Percentiles rank a stretch among this genome's conserved stretches.
phyloP scores from a whole-genome alignment of 1,140 invertebrate species.

The Drosophila bocqueti region DNA sequence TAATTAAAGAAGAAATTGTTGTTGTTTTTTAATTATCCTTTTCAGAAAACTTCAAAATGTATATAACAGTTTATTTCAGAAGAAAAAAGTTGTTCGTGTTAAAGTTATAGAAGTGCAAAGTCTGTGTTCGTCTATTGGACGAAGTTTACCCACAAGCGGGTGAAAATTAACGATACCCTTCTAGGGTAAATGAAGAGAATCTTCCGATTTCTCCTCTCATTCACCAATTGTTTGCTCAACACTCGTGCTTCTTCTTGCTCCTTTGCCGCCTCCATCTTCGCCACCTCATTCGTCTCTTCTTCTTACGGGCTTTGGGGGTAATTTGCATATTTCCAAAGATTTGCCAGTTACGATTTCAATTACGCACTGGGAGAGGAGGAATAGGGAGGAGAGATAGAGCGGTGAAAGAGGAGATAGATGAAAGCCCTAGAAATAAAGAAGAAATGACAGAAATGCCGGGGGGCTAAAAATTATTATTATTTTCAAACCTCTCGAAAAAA shows the following conservation, averaged over 20 bases:
- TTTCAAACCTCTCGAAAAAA: constrained; percentile 20
- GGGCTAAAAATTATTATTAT: constrained; percentile 35
- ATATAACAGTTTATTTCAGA: too few species aligned
- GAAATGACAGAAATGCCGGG: constrained; percentile 31
- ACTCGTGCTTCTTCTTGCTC: constrained; percentile 20
- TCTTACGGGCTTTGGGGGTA: constrained; percentile 10
- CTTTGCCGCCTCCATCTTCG: constrained; percentile 40
- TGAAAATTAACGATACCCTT: too few species aligned
- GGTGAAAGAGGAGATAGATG: constrained; percentile 18
- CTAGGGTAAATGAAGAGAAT: neutral
- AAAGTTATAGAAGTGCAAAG: too few species aligned
- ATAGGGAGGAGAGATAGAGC: neutral
- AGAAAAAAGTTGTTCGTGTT: too few species aligned
- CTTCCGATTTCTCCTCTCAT: constrained; percentile 9
- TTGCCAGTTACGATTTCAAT: constrained; percentile 53
- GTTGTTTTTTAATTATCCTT: too few species aligned
- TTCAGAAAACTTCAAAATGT: too few species aligned
- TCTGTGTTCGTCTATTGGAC: too few species aligned
- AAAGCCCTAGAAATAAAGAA: constrained; percentile 13
- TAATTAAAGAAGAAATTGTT: too few species aligned
- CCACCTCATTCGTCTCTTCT: constrained; percentile 10
- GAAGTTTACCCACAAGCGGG: too few species aligned
- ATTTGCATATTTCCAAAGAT: constrained; percentile 61
- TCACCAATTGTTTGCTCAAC: constrained; percentile 27
- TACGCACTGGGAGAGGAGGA: constrained; percentile 1